Conservation (phyloP, 2,888 invertebrate species). For the Unio delphinus region DNA sequence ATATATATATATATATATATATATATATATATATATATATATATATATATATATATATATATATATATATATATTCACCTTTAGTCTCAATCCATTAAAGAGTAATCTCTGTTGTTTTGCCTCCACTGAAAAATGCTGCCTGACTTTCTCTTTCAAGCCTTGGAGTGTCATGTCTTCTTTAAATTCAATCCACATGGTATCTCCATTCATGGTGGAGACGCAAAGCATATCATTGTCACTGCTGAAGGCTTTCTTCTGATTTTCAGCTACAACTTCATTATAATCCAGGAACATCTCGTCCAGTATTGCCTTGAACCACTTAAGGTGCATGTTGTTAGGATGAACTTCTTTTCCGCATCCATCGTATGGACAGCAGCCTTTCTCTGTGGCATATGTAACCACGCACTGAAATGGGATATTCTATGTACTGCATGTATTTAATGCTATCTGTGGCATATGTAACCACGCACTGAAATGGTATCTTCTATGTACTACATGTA, state of each 20-base stretch:
- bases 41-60: no score
- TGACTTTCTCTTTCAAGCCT: not conserved
- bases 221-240: no score
- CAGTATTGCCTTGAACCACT: conserved; percentile 3
- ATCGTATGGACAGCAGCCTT: not conserved
- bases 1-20: no score
- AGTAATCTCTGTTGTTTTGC: conserved; percentile 1
- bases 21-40: no score
- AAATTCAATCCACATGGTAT: conserved; percentile 4
- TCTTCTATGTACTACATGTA: not conserved
- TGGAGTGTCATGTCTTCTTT: not conserved
- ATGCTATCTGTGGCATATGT: not conserved
- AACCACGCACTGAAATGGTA: conserved; percentile 3
- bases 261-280: not conserved
- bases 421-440: not conserved
- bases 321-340: not conserved
- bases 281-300: conserved; percentile 5
- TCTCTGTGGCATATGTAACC: not conserved
- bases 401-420: conserved; percentile 1
- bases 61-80: conserved; percentile 3
- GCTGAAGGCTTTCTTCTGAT: no score
- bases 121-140: not conserved
- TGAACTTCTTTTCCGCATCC: not conserved
- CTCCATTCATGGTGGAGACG: not conserved
- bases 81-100: not conserved